A percentile compares a stretch with the other conserved stretches of the same genome.
phyloP scores from a whole-genome alignment of 2,113 vertebrate genomes.

The Malurus melanocephalus region DNA sequence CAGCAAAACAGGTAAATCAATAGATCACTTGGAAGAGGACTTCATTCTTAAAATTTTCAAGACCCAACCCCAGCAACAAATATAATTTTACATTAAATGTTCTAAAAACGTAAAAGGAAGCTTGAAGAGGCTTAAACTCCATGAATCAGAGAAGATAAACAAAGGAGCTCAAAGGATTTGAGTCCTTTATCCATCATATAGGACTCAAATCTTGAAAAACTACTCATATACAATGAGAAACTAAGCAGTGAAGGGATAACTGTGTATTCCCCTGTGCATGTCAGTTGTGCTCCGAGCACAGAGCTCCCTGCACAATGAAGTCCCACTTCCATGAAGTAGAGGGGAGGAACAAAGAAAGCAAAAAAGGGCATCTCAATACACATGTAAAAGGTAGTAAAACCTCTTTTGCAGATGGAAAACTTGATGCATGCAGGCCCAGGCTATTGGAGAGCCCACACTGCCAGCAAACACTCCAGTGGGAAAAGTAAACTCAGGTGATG shows the following conservation, averaged over 20 bases:
- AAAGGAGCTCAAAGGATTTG: not conserved
- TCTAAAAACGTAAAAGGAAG: not conserved
- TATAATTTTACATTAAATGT: not conserved
- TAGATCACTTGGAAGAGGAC: not conserved
- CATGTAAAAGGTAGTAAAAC: not conserved
- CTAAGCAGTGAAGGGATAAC: not conserved
- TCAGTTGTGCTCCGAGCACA: not conserved
- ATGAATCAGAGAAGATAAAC: not conserved
- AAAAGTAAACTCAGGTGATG: not conserved
- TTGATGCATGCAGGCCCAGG: not conserved
- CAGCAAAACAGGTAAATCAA: not conserved
- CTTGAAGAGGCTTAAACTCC: not conserved
- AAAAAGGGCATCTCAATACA: not conserved
- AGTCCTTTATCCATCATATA: not conserved
- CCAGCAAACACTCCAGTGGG: not conserved
- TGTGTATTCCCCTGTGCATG: not conserved
- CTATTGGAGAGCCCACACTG: not conserved
- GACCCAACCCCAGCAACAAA: not conserved
- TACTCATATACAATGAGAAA: not conserved
- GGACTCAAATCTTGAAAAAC: not conserved
- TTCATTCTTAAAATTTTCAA: not conserved
- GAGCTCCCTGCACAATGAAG: not conserved
- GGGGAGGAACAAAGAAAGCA: fast-evolving
- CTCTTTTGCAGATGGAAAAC: not conserved
- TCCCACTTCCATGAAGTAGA: not conserved